Evolutionary conservation across 2,888 invertebrate genomes (phyloP), one percentile per base, ranked within the genome.

Genomic region (Eledona agricola): DNA sequence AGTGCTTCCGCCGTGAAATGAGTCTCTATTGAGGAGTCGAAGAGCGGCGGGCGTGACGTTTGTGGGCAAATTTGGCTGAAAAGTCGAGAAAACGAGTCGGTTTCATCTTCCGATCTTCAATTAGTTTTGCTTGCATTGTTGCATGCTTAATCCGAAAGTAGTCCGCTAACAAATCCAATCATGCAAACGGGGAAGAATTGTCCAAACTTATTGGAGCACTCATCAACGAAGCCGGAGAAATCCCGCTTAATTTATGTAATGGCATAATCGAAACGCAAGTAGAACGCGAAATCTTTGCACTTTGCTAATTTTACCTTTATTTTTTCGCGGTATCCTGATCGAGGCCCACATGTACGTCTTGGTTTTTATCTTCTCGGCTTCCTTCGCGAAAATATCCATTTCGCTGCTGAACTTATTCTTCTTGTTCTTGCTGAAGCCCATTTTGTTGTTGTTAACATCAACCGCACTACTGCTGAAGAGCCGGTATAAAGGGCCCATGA

Each of bases 401-500:
- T 84, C 84, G 77, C 83, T 83, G 22, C 52, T 61, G 67, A 82
- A 83, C 62, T 80, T 78, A 53, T 72, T 70, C 45, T 83, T 82
- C 37, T 58, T 64, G n/a, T n/a, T n/a, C n/a, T n/a, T n/a, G n/a
- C n/a, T 72, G 38, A 71, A 70, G 4, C 73, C 75, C 73, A 74
- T 75, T 28, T 46, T 58, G 23, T 49, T 52, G 60, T 75, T 79
- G 59, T 80, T 81, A 17, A 78, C 74, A 66, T 83, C 83, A 35
- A 72, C 64, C 2, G 67, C 70, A 69, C 76, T 77, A 23, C 72
- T 67, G 72, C 83, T 82, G 69, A 85, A 84, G 58, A 85, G 78
- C 70, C 81, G 81, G 62, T 84, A 80, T 26, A 85, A 72, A 17
- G 84, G 83, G 65, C 82, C 83, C 83, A 85, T 84, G 57, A 62